These are phyloP conservation scores for Lathronympha strigana DNA, from an alignment of 2,888 invertebrate genomes.

Conservation along the genomic window DNA sequence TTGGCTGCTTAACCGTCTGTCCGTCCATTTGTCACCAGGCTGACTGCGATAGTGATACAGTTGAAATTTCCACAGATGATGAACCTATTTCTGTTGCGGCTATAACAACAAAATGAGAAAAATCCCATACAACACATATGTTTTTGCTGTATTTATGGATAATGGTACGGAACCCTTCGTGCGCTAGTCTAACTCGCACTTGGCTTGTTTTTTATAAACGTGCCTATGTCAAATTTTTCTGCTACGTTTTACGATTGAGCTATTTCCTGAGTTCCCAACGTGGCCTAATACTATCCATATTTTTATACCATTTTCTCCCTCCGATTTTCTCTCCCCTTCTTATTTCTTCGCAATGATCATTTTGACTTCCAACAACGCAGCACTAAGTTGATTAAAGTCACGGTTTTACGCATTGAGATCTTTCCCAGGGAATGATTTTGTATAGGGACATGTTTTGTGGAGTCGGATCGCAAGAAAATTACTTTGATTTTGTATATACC, in stretches of 20 bases:
- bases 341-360: neutral
- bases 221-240: neutral
- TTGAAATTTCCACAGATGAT: too few species aligned
- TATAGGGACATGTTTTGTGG: too few species aligned
- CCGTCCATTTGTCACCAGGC: too few species aligned
- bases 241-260: neutral
- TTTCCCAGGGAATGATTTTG: neutral
- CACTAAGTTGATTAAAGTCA: constrained; percentile 8
- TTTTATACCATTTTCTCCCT: constrained; percentile 4
- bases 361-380: constrained; percentile 1
- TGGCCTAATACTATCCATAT: neutral
- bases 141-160: too few species aligned
- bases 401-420: neutral
- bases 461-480: too few species aligned
- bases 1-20: too few species aligned
- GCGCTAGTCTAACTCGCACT: neutral
- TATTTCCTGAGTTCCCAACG: neutral
- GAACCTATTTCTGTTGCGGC: too few species aligned
- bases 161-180: too few species aligned
- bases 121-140: too few species aligned
- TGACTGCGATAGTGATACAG: too few species aligned
- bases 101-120: too few species aligned
- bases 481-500: too few species aligned
- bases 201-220: neutral
- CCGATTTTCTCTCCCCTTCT: constrained; percentile 7